Evolutionary conservation across 2,888 invertebrate species (phyloP).

Genomic region (Linnaemya tessellans): DNA sequence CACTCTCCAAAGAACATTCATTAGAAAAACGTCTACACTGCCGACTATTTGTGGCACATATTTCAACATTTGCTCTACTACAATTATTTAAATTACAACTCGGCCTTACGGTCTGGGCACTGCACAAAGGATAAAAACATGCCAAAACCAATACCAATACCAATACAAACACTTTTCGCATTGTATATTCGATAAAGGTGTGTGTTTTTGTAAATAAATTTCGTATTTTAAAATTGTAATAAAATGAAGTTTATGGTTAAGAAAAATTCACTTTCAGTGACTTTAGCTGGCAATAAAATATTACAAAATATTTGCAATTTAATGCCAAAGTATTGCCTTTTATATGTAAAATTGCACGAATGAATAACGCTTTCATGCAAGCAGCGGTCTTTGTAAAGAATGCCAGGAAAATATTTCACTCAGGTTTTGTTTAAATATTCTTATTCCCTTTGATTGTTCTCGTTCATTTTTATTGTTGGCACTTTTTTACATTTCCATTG

Average conservation of each 20-base stretch:
- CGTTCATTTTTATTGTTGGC: slow-evolving; percentile 24
- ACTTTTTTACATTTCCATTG: slow-evolving; percentile 29
- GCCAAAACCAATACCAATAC: slow-evolving; percentile 24
- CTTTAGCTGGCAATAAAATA: slow-evolving; percentile 52
- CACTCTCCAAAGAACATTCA: slow-evolving; percentile 56
- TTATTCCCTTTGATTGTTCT: slow-evolving; percentile 38
- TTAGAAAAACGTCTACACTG: slow-evolving; percentile 54
- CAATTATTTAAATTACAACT: slow-evolving; percentile 50
- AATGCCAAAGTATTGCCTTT: slow-evolving; percentile 42
- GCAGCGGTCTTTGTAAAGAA: slow-evolving; percentile 29
- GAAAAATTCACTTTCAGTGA: slow-evolving; percentile 32
- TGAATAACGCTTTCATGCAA: neutral
- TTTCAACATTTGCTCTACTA: slow-evolving; percentile 48
- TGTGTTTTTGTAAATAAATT: neutral
- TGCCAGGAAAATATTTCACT: slow-evolving; percentile 10
- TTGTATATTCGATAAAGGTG: slow-evolving; percentile 15
- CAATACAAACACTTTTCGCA: slow-evolving; percentile 43
- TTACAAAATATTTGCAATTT: slow-evolving; percentile 58
- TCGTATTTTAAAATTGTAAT: slow-evolving; percentile 23
- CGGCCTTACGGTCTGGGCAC: slow-evolving; percentile 16
- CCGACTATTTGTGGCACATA: slow-evolving; percentile 59
- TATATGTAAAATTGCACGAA: slow-evolving; percentile 26
- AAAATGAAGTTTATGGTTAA: slow-evolving; percentile 22
- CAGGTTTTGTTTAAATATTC: neutral
- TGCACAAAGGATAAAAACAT: slow-evolving; percentile 38